Conservation (phyloP, 2,797 vertebrate species). For the Gastrophryne carolinensis region DNA sequence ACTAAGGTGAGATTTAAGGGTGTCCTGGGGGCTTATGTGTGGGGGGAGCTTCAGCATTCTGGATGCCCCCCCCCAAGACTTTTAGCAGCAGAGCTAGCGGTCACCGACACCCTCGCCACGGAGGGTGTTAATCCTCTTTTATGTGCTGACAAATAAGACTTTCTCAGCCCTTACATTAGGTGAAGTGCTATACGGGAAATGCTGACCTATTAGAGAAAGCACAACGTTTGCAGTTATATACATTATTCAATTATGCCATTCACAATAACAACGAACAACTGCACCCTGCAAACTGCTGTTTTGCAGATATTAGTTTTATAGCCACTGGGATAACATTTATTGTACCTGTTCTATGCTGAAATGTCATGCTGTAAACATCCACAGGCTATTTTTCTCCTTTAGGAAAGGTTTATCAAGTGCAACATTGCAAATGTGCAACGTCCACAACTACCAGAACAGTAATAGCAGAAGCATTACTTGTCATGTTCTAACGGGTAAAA, state of each 20-base stretch:
- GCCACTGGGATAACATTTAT: background rate
- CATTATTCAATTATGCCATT: conserved; percentile 15
- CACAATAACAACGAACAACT: background rate
- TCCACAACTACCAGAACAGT: no score
- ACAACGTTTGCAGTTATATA: background rate
- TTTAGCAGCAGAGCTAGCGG: no score
- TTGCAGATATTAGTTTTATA: background rate
- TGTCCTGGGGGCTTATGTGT: no score
- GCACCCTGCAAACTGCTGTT: background rate
- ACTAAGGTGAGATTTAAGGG: no score
- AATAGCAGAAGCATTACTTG: background rate
- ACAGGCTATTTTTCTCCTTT: background rate
- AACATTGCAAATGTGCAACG: background rate
- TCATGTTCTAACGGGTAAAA: no score
- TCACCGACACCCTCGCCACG: no score
- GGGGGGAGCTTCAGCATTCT: no score
- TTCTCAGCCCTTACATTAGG: background rate
- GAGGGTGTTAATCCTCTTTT: no score
- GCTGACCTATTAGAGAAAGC: conserved; percentile 4
- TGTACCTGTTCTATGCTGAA: background rate
- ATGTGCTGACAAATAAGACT: background rate
- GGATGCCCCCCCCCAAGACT: no score
- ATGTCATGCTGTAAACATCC: background rate
- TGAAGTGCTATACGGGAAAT: background rate
- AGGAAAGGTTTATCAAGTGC: background rate